Evolutionary conservation across 1,140 invertebrate genomes (phyloP).

Genomic region (Brachionus angularis): DNA sequence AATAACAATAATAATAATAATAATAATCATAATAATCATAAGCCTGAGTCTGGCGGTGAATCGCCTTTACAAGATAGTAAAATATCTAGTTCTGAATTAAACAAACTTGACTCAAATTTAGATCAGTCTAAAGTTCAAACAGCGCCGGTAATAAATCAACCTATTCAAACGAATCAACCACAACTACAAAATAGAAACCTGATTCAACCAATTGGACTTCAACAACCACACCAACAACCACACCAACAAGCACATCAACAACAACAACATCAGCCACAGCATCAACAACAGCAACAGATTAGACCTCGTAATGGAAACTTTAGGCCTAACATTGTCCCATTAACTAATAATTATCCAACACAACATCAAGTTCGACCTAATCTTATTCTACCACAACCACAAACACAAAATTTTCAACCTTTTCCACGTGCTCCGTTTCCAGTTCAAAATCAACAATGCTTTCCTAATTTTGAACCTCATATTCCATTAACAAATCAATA

Average conservation of each 20-base stretch:
- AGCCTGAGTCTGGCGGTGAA: neutral
- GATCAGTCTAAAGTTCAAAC: neutral
- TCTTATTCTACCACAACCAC: neutral
- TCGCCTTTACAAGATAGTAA: conserved; percentile 42
- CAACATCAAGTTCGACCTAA: no score
- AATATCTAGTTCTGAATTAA: conserved; percentile 24
- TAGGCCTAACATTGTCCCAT: neutral
- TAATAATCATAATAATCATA: neutral
- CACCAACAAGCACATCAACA: neutral
- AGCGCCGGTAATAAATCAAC: no score
- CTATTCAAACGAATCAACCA: no score
- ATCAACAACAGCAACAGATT: no score
- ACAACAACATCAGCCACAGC: neutral
- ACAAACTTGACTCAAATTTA: neutral
- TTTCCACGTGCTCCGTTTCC: conserved; percentile 7
- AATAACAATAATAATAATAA: neutral
- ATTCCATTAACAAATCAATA: no score
- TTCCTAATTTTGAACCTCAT: no score
- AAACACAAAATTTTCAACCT: conserved; percentile 18
- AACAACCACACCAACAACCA: neutral
- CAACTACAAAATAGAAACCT: no score
- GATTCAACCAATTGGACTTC: no score
- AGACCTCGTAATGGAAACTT: conserved; percentile 3
- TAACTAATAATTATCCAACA: neutral
- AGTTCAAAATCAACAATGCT: no score